Percentiles rank a stretch among this genome's conserved stretches.
Evolutionary conservation across 2,888 invertebrate genomes (phyloP).

Genomic region (Nasonia oneida): DNA sequence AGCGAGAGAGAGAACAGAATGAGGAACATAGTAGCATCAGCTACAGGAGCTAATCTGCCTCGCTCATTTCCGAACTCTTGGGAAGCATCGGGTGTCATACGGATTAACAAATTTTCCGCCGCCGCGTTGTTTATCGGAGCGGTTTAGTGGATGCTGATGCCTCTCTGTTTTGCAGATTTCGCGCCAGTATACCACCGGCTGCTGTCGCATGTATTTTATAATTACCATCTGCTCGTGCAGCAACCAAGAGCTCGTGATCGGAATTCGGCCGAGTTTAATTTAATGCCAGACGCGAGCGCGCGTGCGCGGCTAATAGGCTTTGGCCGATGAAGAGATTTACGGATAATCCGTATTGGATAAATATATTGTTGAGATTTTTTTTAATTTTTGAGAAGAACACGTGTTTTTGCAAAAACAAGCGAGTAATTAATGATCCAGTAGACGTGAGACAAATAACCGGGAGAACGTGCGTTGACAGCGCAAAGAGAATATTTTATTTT

Average conservation of each 20-base stretch:
- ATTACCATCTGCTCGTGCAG: neutral
- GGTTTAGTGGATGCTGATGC: neutral
- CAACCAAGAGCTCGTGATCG: neutral
- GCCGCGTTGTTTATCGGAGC: neutral
- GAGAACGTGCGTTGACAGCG: neutral
- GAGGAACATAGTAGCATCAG: neutral
- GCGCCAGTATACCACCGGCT: neutral
- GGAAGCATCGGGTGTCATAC: neutral
- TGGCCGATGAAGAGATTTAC: neutral
- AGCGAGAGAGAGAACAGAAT: neutral
- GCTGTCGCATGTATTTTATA: neutral
- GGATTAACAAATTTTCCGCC: slow-evolving; percentile 5
- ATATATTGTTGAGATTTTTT: neutral
- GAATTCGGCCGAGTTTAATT: neutral
- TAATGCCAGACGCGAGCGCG: neutral
- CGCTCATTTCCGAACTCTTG: neutral
- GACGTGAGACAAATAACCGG: neutral
- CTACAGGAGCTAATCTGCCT: slow-evolving; percentile 1
- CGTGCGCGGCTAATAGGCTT: neutral
- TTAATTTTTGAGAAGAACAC: neutral
- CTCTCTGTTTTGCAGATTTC: neutral
- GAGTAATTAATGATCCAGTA: neutral
- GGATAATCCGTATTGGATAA: neutral
- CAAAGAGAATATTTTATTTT: neutral
- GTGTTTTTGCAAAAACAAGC: neutral